phyloP scores from a whole-genome alignment of 35 echinoderm and acorn worm genomes.

The Apostichopus californicus region DNA sequence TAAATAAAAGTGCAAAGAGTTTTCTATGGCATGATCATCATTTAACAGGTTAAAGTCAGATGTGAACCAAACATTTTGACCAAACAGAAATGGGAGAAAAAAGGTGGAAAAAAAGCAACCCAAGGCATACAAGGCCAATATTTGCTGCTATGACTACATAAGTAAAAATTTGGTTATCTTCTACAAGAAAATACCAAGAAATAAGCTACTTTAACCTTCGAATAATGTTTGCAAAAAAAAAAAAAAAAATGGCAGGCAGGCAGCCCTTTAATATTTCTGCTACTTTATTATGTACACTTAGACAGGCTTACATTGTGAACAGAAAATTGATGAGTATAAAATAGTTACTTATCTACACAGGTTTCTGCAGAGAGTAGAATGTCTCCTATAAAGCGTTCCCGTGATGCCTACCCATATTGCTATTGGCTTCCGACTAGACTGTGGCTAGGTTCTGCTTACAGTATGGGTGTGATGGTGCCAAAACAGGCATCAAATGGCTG shows the following conservation, averaged over 20 bases:
- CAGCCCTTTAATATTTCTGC: background rate
- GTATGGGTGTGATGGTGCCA: too few relatives aligned
- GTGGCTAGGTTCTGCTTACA: too few relatives aligned
- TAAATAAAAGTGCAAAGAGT: background rate
- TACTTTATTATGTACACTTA: background rate
- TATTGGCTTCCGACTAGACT: too few relatives aligned
- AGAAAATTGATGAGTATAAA: background rate
- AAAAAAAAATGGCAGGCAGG: too few relatives aligned
- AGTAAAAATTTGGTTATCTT: background rate
- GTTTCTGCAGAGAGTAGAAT: background rate
- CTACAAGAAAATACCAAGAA: background rate
- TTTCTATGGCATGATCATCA: background rate
- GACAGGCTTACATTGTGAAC: background rate
- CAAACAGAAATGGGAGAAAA: background rate
- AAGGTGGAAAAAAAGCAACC: background rate
- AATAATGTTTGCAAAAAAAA: background rate
- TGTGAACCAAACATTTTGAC: background rate
- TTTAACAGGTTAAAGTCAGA: background rate
- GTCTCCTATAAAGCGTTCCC: too few relatives aligned
- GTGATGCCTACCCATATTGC: too few relatives aligned
- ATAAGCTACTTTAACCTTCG: too few relatives aligned
- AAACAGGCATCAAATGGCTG: too few relatives aligned
- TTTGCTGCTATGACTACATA: background rate
- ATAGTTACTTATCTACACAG: background rate
- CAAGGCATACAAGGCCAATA: background rate